These are phyloP conservation scores for Anguilla anguilla DNA, from an alignment of 2,797 vertebrate genomes.

Conservation along the genomic window DNA sequence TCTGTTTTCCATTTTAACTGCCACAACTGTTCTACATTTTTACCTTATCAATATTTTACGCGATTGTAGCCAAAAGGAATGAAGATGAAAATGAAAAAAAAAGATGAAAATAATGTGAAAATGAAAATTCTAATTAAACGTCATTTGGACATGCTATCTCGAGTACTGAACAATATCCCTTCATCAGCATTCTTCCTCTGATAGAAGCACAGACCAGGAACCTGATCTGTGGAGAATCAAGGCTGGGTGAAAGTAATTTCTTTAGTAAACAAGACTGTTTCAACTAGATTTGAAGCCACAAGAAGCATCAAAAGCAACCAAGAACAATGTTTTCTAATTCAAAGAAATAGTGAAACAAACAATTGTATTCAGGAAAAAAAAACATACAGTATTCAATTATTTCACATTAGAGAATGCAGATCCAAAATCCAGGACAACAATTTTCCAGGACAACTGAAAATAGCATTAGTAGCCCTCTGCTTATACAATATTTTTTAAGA, in stretches of 20 bases:
- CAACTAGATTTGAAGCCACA: not conserved
- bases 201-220: constrained; percentile 25
- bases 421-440: not conserved
- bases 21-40: not conserved
- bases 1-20: too few relatives aligned
- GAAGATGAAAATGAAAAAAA: not conserved
- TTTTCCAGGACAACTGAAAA: not conserved
- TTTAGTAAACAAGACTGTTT: not conserved
- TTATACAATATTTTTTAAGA: not conserved
- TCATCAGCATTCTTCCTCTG: not conserved
- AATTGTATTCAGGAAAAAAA: not conserved
- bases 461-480: not conserved
- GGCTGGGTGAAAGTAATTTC: constrained; percentile 27
- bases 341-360: not conserved
- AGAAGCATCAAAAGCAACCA: not conserved
- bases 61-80: not conserved
- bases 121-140: not conserved
- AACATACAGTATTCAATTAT: not conserved
- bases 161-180: constrained; percentile 12
- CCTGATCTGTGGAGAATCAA: constrained; percentile 18
- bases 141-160: not conserved
- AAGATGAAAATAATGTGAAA: not conserved
- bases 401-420: not conserved
- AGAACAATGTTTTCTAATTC: not conserved
- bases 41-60: not conserved